phyloP scores from a whole-genome alignment of 2,797 vertebrate species.

The Podarcis siculus region DNA sequence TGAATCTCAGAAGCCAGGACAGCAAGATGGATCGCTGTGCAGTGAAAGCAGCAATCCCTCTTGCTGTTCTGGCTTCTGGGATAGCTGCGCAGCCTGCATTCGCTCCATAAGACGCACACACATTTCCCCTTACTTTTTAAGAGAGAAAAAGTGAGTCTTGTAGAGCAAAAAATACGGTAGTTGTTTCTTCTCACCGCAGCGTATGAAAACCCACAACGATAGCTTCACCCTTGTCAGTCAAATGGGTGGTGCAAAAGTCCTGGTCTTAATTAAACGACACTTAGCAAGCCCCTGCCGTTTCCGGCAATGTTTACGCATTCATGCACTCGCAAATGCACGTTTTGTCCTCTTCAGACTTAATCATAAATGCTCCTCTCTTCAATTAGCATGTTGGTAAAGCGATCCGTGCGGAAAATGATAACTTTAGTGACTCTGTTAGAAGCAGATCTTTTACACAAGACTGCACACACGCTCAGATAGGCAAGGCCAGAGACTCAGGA shows the following conservation, averaged over 20 bases:
- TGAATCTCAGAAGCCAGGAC: too few species aligned
- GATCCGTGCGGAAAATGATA: conserved; percentile 42
- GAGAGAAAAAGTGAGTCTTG: too few species aligned
- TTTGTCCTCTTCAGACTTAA: conserved; percentile 19
- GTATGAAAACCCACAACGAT: not conserved
- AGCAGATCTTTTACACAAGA: not conserved
- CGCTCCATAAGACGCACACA: too few species aligned
- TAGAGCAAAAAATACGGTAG: too few species aligned
- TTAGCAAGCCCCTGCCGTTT: not conserved
- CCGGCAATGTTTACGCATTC: not conserved
- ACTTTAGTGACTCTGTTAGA: conserved; percentile 30
- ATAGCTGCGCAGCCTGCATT: too few species aligned
- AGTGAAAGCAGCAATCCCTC: too few species aligned
- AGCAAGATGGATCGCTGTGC: too few species aligned
- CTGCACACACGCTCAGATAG: conserved; percentile 35
- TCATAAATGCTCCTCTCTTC: conserved; percentile 30
- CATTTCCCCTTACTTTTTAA: too few species aligned
- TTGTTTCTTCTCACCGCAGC: not conserved
- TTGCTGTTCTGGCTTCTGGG: too few species aligned
- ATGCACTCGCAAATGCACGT: not conserved
- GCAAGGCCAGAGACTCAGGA: conserved; percentile 37
- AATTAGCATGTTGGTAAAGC: conserved; percentile 29
- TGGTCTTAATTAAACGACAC: not conserved
- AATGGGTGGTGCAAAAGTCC: not conserved
- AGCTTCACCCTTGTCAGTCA: not conserved